Conservation (phyloP, 2,797 vertebrate species). For the Leptoclinus maculatus region DNA sequence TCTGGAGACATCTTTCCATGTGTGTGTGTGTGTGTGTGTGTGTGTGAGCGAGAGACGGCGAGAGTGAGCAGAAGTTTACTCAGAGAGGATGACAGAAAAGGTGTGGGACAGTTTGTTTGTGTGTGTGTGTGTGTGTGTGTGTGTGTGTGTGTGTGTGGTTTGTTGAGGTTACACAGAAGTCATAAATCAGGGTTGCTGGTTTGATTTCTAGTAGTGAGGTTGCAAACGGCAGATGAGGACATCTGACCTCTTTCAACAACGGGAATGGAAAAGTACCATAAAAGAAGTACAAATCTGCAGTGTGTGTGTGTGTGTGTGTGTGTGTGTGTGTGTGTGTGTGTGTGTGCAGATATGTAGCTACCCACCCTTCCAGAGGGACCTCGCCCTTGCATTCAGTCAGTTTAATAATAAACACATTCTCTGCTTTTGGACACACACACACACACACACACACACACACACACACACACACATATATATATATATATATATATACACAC, state of each 20-base stretch:
- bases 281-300: constrained; percentile 20
- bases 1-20: constrained; percentile 53
- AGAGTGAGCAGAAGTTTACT: constrained; percentile 45
- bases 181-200: constrained; percentile 16
- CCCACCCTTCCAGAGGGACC: constrained; percentile 63
- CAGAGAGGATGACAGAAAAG: constrained; percentile 37
- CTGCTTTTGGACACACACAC: constrained; percentile 40
- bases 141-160: constrained; percentile 18
- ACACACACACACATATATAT: constrained; percentile 18
- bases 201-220: constrained; percentile 17
- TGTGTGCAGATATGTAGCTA: constrained; percentile 20
- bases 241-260: neutral
- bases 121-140: neutral
- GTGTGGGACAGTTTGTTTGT: constrained; percentile 33
- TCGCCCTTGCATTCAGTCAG: constrained; percentile 73
- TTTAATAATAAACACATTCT: constrained; percentile 81
- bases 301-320: neutral
- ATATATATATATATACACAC: constrained; percentile 29
- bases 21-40: constrained; percentile 26
- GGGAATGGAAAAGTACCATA: constrained; percentile 4
- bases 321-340: constrained; percentile 3
- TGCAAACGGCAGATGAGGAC: constrained; percentile 27
- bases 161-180: constrained; percentile 17
- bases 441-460: constrained; percentile 20
- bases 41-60: constrained; percentile 11